phyloP scores from a whole-genome alignment of 2,113 vertebrate species.

The Meriones unguiculatus region DNA sequence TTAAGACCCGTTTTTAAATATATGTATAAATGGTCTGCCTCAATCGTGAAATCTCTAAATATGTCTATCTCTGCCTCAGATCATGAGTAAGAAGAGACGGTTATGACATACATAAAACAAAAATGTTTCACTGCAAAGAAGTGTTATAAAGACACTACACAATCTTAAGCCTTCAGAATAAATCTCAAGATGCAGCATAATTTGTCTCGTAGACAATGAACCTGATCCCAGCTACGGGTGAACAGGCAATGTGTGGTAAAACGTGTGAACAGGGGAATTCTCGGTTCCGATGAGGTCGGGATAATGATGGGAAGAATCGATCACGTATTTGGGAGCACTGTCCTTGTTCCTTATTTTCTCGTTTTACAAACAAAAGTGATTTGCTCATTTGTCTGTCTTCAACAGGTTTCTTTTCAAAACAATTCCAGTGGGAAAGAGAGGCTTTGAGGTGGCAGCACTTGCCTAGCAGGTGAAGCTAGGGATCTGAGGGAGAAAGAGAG shows the following conservation, averaged over 20 bases:
- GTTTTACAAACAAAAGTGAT: neutral
- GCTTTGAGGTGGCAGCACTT: neutral
- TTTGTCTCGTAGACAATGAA: neutral
- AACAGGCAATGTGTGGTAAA: accelerated
- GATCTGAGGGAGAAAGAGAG: too few species aligned
- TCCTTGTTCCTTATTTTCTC: neutral
- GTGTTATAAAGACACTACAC: neutral
- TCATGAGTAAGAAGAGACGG: neutral
- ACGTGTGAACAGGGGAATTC: accelerated
- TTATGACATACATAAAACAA: neutral
- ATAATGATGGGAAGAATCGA: neutral
- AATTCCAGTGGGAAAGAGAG: neutral
- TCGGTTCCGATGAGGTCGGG: accelerated
- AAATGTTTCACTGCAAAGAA: neutral
- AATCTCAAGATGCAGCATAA: neutral
- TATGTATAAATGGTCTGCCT: slow-evolving; percentile 28
- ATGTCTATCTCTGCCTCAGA: slow-evolving; percentile 25
- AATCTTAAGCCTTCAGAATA: neutral
- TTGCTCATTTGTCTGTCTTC: neutral
- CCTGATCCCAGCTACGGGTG: neutral
- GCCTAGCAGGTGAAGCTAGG: neutral
- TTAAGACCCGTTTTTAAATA: slow-evolving; percentile 39
- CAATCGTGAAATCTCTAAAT: slow-evolving; percentile 35
- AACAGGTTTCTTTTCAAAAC: neutral
- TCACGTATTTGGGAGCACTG: neutral